phyloP scores from a whole-genome alignment of 2,797 vertebrate genomes.

The Dromococcyx pavoninus region DNA sequence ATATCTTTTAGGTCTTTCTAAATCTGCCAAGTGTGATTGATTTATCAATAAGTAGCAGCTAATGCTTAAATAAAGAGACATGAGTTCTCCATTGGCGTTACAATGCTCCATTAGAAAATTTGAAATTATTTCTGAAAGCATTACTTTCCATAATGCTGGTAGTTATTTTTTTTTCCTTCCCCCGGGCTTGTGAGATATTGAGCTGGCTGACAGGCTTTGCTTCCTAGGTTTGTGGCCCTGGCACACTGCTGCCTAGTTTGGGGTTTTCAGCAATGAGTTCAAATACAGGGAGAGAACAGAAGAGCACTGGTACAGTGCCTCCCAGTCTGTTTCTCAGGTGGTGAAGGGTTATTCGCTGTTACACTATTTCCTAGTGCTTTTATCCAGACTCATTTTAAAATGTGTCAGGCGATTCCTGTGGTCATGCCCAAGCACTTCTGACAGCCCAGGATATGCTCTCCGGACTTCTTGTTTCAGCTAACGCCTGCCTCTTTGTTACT shows the following conservation, averaged over 20 bases:
- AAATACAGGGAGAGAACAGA: neutral
- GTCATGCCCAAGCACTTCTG: neutral
- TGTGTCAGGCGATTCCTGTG: neutral
- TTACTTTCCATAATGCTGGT: neutral
- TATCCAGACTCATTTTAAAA: neutral
- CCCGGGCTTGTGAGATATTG: neutral
- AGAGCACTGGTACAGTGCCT: neutral
- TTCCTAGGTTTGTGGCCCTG: neutral
- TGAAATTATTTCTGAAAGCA: neutral
- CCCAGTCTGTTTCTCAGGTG: neutral
- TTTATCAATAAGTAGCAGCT: slow-evolving; percentile 18
- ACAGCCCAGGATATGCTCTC: neutral
- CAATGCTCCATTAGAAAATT: neutral
- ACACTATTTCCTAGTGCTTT: neutral
- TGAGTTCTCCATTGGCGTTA: neutral
- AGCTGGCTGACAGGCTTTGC: neutral
- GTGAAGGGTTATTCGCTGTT: neutral
- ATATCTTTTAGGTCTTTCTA: neutral
- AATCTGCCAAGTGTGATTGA: slow-evolving; percentile 2
- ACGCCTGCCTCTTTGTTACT: neutral
- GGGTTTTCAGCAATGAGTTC: neutral
- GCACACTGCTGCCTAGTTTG: accelerated
- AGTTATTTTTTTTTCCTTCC: neutral
- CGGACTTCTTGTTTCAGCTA: neutral
- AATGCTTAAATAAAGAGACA: slow-evolving; percentile 3